These are phyloP conservation scores for Folsomia manolachei DNA, from an alignment of 2,888 invertebrate genomes.

Conservation along the genomic window DNA sequence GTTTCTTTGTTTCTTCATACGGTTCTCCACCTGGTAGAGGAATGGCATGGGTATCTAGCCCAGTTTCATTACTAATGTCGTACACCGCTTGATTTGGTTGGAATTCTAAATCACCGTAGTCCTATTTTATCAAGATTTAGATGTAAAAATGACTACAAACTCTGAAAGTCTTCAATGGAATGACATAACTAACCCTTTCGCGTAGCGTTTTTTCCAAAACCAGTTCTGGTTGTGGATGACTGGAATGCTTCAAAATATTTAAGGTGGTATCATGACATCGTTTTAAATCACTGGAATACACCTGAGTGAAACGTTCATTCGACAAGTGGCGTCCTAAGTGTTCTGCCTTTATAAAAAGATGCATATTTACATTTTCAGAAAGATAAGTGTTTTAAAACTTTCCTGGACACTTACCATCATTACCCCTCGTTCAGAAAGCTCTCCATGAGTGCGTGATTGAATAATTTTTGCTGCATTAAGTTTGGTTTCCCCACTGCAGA, in stretches of 20 bases:
- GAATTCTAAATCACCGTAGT: slow-evolving; percentile 44
- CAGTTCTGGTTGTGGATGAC: slow-evolving; percentile 27
- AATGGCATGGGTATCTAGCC: slow-evolving; percentile 29
- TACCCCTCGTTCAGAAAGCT: slow-evolving; percentile 35
- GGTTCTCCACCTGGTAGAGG: slow-evolving; percentile 39
- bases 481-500: slow-evolving; percentile 40
- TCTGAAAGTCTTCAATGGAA: too few species aligned
- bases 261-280: slow-evolving; percentile 44
- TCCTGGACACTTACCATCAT: slow-evolving; percentile 23
- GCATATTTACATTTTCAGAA: background rate
- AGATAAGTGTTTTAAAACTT: background rate
- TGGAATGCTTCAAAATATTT: slow-evolving; percentile 32
- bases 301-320: slow-evolving; percentile 35
- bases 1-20: slow-evolving; percentile 31
- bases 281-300: slow-evolving; percentile 40
- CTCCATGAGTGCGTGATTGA: slow-evolving; percentile 39
- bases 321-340: slow-evolving; percentile 30
- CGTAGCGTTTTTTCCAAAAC: slow-evolving; percentile 24
- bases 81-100: slow-evolving; percentile 18
- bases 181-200: too few species aligned
- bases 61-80: slow-evolving; percentile 24
- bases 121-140: slow-evolving; percentile 22
- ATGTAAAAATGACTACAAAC: background rate
- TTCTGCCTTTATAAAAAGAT: slow-evolving; percentile 26
- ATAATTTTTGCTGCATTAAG: slow-evolving; percentile 39